phyloP scores from a whole-genome alignment of 2,797 vertebrate genomes.

The Pipistrellus pygmaeus region DNA sequence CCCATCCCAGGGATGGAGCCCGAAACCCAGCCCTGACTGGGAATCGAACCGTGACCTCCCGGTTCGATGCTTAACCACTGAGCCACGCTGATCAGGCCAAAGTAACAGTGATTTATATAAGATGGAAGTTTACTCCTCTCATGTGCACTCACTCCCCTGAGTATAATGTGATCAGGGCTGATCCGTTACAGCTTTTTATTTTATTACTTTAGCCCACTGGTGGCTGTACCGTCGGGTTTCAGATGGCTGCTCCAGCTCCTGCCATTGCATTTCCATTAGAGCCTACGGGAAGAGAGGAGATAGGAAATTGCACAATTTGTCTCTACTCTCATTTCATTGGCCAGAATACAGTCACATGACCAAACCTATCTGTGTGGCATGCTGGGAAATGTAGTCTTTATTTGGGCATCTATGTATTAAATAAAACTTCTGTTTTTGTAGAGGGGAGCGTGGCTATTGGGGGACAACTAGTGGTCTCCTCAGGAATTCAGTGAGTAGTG shows the following conservation, averaged over 20 bases:
- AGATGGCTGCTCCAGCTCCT: conserved; percentile 28
- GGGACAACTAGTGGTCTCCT: background rate
- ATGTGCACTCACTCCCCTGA: background rate
- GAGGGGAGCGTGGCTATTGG: background rate
- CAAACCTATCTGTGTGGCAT: background rate
- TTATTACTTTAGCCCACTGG: background rate
- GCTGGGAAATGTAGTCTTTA: conserved; percentile 26
- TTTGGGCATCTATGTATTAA: background rate
- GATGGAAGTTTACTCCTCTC: background rate
- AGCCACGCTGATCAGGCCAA: no score
- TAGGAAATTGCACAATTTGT: background rate
- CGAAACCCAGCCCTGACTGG: no score
- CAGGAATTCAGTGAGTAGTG: background rate
- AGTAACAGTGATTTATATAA: background rate
- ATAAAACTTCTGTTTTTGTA: background rate
- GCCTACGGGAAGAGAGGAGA: background rate
- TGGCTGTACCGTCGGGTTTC: background rate
- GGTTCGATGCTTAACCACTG: no score
- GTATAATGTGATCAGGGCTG: background rate
- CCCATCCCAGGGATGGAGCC: no score
- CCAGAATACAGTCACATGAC: background rate
- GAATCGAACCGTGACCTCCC: no score
- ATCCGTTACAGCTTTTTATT: background rate
- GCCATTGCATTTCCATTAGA: background rate
- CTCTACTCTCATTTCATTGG: conserved; percentile 4